These are phyloP conservation scores for Cephalotes varians DNA, from an alignment of 2,888 invertebrate species.

Conservation along the genomic window DNA sequence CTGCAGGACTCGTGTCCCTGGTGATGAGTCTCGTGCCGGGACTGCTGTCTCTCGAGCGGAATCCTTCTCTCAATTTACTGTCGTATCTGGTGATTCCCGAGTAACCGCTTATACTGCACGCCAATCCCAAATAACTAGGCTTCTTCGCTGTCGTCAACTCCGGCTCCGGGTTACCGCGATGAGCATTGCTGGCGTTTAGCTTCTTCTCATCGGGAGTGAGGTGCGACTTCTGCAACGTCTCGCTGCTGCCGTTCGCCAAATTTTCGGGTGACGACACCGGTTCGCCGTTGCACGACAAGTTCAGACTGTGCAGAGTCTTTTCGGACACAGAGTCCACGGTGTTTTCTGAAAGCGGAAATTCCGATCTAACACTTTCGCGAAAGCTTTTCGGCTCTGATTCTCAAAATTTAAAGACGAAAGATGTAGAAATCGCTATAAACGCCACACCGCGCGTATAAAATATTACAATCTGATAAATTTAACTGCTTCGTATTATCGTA, in stretches of 20 bases:
- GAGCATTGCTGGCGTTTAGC: conserved; percentile 77
- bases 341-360: conserved; percentile 85
- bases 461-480: neutral
- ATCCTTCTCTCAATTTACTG: conserved; percentile 91
- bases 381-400: neutral
- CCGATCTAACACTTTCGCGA: conserved; percentile 12
- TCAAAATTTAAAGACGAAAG: neutral
- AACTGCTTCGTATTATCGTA: neutral
- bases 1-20: conserved; percentile 83
- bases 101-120: conserved; percentile 96
- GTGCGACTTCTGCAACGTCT: conserved; percentile 74
- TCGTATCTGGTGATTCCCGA: conserved; percentile 95
- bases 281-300: conserved; percentile 85
- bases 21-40: conserved; percentile 83
- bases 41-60: conserved; percentile 85
- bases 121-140: conserved; percentile 95
- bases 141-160: conserved; percentile 87
- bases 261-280: conserved; percentile 75
- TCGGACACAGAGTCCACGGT: conserved; percentile 85
- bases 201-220: conserved; percentile 73
- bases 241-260: conserved; percentile 78
- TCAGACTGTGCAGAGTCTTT: conserved; percentile 86
- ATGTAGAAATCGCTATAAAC: neutral
- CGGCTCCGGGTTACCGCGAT: conserved; percentile 68
- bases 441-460: neutral